A percentile compares a stretch with the other conserved stretches of the same genome.
phyloP scores from a whole-genome alignment of 2,113 vertebrate genomes.

The Nesoenas mayeri region DNA sequence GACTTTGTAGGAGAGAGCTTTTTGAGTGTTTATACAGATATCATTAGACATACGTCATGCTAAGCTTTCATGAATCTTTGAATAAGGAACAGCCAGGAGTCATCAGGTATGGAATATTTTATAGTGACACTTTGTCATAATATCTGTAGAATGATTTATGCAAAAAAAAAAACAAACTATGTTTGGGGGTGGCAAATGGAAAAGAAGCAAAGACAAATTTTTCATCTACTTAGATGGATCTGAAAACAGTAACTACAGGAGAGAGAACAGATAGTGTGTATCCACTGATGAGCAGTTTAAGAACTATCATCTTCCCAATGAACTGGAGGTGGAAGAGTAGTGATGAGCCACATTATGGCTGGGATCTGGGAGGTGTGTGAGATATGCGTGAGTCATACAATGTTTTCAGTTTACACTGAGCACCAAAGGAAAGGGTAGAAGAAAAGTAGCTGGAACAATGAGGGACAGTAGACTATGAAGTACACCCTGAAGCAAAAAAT shows the following conservation, averaged over 20 bases:
- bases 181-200: neutral
- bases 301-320: neutral
- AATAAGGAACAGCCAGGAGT: slow-evolving; percentile 72
- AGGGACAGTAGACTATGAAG: neutral
- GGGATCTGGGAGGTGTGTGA: neutral
- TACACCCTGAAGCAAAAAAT: neutral
- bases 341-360: neutral
- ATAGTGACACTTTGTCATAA: slow-evolving; percentile 73
- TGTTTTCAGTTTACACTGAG: neutral
- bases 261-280: neutral
- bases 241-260: neutral
- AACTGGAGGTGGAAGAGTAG: neutral
- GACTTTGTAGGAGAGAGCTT: slow-evolving; percentile 62
- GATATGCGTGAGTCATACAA: neutral
- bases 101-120: slow-evolving; percentile 71
- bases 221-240: neutral
- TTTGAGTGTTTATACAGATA: slow-evolving; percentile 69
- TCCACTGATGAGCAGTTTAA: neutral
- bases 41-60: slow-evolving; percentile 61
- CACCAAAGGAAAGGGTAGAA: neutral
- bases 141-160: slow-evolving; percentile 75
- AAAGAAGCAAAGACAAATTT: neutral
- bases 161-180: slow-evolving; percentile 61
- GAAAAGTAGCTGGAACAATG: neutral
- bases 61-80: slow-evolving; percentile 67